phyloP scores from a whole-genome alignment of 2,888 invertebrate genomes.

The Ceriagrion tenellum region DNA sequence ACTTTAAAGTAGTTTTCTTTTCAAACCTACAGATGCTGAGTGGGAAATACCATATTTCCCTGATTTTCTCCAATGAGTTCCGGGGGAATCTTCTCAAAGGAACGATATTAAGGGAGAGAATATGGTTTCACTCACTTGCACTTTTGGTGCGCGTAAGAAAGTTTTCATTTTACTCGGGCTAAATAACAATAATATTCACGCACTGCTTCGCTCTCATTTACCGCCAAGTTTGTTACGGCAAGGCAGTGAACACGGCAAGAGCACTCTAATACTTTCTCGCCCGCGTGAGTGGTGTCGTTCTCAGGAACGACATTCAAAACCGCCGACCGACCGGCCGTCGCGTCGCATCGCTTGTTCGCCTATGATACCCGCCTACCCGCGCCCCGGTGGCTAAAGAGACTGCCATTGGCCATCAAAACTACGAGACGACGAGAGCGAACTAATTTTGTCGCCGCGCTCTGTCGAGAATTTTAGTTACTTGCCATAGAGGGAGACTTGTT shows the following conservation, averaged over 20 bases:
- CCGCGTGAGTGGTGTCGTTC: not conserved
- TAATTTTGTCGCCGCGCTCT: conserved; percentile 51
- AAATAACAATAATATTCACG: not conserved
- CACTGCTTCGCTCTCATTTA: not conserved
- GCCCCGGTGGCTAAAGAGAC: not conserved
- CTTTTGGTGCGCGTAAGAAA: too few relatives aligned
- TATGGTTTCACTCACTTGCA: too few relatives aligned
- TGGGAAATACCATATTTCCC: too few relatives aligned
- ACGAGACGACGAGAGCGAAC: not conserved
- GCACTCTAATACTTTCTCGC: not conserved
- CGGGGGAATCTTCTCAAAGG: too few relatives aligned
- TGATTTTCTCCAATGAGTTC: too few relatives aligned
- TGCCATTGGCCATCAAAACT: not conserved
- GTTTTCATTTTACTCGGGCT: too few relatives aligned
- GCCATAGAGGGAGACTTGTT: not conserved
- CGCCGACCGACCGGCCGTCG: too few relatives aligned
- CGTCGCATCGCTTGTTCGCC: not conserved
- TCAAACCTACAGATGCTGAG: too few relatives aligned
- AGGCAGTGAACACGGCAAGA: not conserved
- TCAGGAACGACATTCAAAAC: not conserved
- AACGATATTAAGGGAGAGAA: too few relatives aligned
- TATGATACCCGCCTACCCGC: too few relatives aligned
- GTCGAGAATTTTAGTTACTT: conserved; percentile 34
- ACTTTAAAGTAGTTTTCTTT: too few relatives aligned
- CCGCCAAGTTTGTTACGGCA: not conserved